A percentile compares a stretch with the other conserved stretches of the same genome.
Evolutionary conservation across 1,140 invertebrate species (phyloP).

Genomic region (Lepidurus arcticus): DNA sequence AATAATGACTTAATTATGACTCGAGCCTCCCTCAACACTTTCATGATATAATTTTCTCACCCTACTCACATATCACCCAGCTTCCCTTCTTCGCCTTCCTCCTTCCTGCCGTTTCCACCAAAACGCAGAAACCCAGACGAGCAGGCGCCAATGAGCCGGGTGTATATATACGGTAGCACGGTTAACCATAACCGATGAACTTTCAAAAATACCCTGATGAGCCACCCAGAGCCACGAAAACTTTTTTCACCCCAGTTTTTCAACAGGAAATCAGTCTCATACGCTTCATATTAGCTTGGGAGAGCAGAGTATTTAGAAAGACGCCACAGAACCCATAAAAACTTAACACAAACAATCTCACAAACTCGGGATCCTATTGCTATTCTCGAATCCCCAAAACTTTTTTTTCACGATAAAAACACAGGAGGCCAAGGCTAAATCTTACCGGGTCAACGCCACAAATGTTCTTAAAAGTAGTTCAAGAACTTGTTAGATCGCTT

Average conservation of each 20-base stretch:
- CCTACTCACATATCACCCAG: slow-evolving; percentile 18
- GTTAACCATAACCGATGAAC: not conserved
- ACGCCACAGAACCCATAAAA: too few species aligned
- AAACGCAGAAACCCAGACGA: not conserved
- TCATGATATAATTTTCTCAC: slow-evolving; percentile 15
- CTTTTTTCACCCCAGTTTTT: not conserved
- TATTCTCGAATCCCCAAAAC: too few species aligned
- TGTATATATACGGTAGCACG: slow-evolving; percentile 13
- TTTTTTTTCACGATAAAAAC: too few species aligned
- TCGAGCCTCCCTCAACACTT: not conserved
- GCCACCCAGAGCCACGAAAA: not conserved
- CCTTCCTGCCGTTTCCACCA: not conserved
- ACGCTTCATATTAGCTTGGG: too few species aligned
- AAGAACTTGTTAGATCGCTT: not conserved
- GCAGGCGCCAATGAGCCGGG: not conserved
- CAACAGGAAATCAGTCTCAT: too few species aligned
- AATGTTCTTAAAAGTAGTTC: not conserved
- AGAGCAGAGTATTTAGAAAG: too few species aligned
- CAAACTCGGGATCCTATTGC: too few species aligned
- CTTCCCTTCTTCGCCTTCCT: not conserved
- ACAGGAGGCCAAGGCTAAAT: not conserved
- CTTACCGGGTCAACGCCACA: not conserved
- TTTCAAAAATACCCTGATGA: not conserved
- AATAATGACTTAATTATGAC: slow-evolving; percentile 8
- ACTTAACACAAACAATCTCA: too few species aligned